These are phyloP conservation scores for Indicator indicator DNA, from an alignment of 2,113 vertebrate genomes.

Conservation along the genomic window DNA sequence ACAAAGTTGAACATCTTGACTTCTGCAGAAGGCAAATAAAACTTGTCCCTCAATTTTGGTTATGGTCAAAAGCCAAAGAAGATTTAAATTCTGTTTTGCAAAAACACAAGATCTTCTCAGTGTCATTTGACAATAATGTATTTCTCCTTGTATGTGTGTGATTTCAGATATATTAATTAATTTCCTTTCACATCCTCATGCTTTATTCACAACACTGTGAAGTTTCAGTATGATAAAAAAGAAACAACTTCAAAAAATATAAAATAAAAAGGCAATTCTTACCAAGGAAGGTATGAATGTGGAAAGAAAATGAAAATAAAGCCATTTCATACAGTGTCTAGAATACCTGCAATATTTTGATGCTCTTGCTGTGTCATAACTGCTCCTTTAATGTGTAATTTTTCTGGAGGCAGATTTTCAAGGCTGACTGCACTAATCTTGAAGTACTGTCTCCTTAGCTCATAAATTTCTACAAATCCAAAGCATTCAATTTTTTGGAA, in stretches of 20 bases:
- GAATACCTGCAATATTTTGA: conserved; percentile 30
- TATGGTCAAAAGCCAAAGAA: background rate
- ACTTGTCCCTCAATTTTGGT: background rate
- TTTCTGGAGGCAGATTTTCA: conserved; percentile 52
- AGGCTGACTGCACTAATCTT: conserved; percentile 45
- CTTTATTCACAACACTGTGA: background rate
- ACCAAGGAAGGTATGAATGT: background rate
- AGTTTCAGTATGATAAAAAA: background rate
- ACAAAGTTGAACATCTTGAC: background rate
- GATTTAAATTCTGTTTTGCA: background rate
- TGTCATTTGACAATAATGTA: background rate
- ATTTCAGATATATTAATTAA: background rate
- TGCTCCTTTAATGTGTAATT: conserved; percentile 13
- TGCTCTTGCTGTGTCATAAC: background rate
- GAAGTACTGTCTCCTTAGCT: conserved; percentile 10
- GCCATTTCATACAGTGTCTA: background rate
- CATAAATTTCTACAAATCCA: conserved; percentile 43
- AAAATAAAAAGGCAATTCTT: background rate
- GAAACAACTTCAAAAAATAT: background rate
- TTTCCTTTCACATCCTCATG: background rate
- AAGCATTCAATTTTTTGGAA: background rate
- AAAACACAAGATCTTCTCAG: background rate
- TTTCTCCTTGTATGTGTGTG: background rate
- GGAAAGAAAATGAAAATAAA: conserved; percentile 25
- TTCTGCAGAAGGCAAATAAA: background rate